phyloP scores from a whole-genome alignment of 2,113 vertebrate species.

The Synodontis membranacea region DNA sequence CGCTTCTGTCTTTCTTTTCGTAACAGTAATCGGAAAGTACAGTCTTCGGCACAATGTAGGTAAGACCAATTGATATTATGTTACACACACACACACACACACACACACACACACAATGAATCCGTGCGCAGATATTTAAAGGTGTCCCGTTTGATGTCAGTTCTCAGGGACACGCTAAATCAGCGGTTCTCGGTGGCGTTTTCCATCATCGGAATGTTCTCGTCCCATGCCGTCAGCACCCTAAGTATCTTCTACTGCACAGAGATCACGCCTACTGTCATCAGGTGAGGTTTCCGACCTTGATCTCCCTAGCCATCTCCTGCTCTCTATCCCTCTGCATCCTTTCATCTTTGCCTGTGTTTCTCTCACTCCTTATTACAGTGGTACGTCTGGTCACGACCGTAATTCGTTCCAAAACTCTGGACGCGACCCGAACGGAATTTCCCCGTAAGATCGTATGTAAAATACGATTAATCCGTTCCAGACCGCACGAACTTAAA shows the following conservation, averaged over 20 bases:
- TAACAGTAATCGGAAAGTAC: slow-evolving; percentile 95
- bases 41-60: slow-evolving; percentile 92
- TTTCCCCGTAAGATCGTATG: no score
- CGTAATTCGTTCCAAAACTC: no score
- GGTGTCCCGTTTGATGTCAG: slow-evolving; percentile 62
- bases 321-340: background rate
- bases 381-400: no score
- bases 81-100: no score
- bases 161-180: slow-evolving; percentile 89
- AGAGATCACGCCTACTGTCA: slow-evolving; percentile 96
- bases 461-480: no score
- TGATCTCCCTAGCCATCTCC: background rate
- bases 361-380: background rate
- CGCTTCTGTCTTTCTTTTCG: slow-evolving; percentile 14
- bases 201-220: slow-evolving; percentile 98
- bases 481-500: no score
- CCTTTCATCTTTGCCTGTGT: background rate
- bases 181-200: slow-evolving; percentile 92
- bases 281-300: slow-evolving; percentile 71
- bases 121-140: background rate
- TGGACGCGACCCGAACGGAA: no score
- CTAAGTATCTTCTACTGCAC: slow-evolving; percentile 98
- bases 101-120: background rate
- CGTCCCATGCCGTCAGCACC: slow-evolving; percentile 91
- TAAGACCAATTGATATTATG: slow-evolving; percentile 56